A percentile compares a stretch with the other conserved stretches of the same genome.
Evolutionary conservation across 2,888 invertebrate species (phyloP).

Genomic region (Cheilosia vernalis): DNA sequence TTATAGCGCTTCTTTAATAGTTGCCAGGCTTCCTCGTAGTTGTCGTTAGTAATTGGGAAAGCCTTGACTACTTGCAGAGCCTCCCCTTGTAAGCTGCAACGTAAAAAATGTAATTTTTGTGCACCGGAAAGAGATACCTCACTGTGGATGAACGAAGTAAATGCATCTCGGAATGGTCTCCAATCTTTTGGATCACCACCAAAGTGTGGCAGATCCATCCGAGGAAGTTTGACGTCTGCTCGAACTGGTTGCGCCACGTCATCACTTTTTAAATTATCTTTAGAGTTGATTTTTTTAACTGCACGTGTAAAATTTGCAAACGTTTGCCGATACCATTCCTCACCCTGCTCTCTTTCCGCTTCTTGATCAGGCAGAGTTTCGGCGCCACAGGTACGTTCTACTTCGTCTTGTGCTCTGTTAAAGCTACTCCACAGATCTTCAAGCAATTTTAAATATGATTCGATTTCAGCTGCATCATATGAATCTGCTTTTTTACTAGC

Average conservation of each 20-base stretch:
- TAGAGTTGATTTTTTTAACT: neutral
- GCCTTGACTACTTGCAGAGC: conserved; percentile 36
- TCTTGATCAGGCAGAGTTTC: conserved; percentile 23
- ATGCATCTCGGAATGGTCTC: conserved; percentile 50
- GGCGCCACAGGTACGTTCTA: conserved; percentile 35
- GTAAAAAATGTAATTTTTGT: conserved; percentile 49
- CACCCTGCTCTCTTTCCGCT: conserved; percentile 49
- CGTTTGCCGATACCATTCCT: conserved; percentile 39
- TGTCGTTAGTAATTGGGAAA: conserved; percentile 24
- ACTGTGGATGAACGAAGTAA: conserved; percentile 37
- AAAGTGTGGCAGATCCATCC: conserved; percentile 47
- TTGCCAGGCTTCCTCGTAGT: conserved; percentile 26
- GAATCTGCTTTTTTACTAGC: conserved; percentile 51
- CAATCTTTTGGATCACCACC: conserved; percentile 47
- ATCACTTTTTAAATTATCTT: neutral
- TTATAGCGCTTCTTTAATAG: conserved; percentile 40
- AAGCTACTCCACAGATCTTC: conserved; percentile 24
- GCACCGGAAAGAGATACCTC: conserved; percentile 20
- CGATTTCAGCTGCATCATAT: conserved; percentile 13
- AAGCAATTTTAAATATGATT: conserved; percentile 13
- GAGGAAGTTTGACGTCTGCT: neutral
- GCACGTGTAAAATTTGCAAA: conserved; percentile 21
- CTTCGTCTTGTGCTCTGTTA: conserved; percentile 16
- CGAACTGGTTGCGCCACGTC: neutral
- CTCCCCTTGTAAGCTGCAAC: conserved; percentile 36